Base-by-base conservation (phyloP, 2,113 vertebrate species). In the Miniopterus natalensis region DNA sequence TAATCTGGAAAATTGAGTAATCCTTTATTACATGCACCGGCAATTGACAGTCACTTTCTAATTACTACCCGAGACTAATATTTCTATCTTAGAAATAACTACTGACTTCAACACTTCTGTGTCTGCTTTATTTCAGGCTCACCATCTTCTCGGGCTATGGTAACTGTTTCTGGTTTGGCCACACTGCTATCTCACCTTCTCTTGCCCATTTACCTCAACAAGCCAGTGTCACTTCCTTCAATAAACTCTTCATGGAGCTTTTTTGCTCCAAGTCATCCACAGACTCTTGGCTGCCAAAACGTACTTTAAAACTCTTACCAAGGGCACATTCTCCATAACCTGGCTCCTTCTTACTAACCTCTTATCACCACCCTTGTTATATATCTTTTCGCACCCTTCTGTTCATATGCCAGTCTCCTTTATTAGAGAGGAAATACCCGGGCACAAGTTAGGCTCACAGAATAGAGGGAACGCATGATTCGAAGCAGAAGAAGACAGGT, bases 81-180 rank as follows among this genome's bases (percentile, higher is more conserved):
- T 45, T 93, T 87, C 55, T 84, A 9, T 93, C n/a, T 78, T 42
- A 59, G 85, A 87, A 87, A 75, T 53, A 95, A 36, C 4, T 85
- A 25, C 25, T 23, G 14, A 51, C 4, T 90, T 2, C 77, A 42
- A 53, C 9, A 66, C 4, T 65, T 75, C n/a, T 49, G 1, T 57
- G 12, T 14, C 21, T 74, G 27, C 25, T 93, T 92, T 80, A 45
- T 90, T 95, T 59, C 20, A 27, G 27, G 10, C 25, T 84, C 3
- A 68, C 1, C 11, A 0, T 77, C 40, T 87, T 84, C 55, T 45
- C 51, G 17, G 36, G 31, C 29, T 36, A 2, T 40, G 73, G 3
- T 65, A 79, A 63, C 13, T 85, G 23, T 31, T 89, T 95, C 49
- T 92, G 53, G 53, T 23, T 53, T 59, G n/a, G 23, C 57, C 15